Evolutionary conservation across 2,888 invertebrate species (phyloP), one percentile per base, ranked within the genome.

Genomic region (Perithous albicinctus): DNA sequence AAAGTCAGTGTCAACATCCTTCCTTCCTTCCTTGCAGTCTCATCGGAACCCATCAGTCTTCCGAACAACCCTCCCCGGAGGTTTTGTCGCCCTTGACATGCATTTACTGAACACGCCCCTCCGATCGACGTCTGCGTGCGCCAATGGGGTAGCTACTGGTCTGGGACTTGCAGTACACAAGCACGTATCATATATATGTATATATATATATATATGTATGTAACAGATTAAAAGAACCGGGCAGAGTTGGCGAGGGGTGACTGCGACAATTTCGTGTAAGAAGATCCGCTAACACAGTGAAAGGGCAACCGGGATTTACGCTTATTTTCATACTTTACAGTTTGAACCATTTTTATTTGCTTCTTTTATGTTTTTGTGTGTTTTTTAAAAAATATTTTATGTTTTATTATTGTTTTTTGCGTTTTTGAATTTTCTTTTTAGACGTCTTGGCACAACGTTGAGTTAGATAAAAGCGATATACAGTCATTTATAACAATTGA

Each of bases 61-160:
- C 63, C 41, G 48, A n/a, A 23, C 38, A 23, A 46, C 43, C 35
- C 73, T 66, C 63, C 63, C 48, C 23, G 26, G 29, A 43, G 69
- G 69, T 69, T n/a, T n/a, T 61, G 48, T 61, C 79, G 82, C 85
- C 84, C 80, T 73, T 59, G 82, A 82, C 83, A 85, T 75, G 80
- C 84, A 85, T 87, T 86, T 83, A 80, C 75, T 67, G 80, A 87
- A 81, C 88, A 88, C 89, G 89, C 89, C 90, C 86, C 84, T 79
- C 84, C 87, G 84, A 87, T 88, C 86, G 86, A 74, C 81, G 79
- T 87, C 76, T 83, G 85, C 78, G 82, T 82, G 59, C 69, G 78
- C 48, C 56, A 74, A 32, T 61, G 56, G 32, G 56, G 32, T n/a
- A 20, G 10, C 8, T 32, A 35, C 67, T 48, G 64, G 63, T 59